Percentiles rank a stretch among this genome's conserved stretches.
phyloP scores from a whole-genome alignment of 1,140 invertebrate species.

The Drosophila carrolli region DNA sequence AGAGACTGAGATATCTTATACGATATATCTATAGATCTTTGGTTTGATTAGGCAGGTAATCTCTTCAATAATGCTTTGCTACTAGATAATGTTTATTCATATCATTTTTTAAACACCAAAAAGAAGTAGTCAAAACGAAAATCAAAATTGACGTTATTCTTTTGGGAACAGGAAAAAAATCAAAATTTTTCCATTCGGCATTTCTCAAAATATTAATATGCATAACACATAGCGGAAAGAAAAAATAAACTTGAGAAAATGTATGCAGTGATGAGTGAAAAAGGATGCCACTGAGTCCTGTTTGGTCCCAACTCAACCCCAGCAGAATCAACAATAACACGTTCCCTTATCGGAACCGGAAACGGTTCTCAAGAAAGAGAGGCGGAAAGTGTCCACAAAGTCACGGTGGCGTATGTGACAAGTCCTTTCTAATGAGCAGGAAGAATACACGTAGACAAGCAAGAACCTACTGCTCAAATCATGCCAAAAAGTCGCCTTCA shows the following conservation, averaged over 20 bases:
- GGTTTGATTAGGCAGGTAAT: too few relatives aligned
- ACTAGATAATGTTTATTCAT: background rate
- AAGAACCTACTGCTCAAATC: conserved; percentile 70
- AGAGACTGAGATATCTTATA: too few relatives aligned
- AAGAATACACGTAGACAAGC: conserved; percentile 24
- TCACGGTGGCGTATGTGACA: conserved; percentile 71
- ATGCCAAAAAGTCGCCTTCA: conserved; percentile 39
- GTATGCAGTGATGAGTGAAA: conserved; percentile 83
- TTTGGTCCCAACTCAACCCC: conserved; percentile 11
- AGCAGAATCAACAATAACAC: conserved; percentile 52
- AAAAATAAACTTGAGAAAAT: conserved; percentile 75
- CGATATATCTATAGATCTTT: too few relatives aligned
- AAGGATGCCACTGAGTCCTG: conserved; percentile 58
- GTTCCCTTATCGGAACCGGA: conserved; percentile 56
- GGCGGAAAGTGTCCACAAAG: conserved; percentile 36
- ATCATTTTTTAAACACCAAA: background rate
- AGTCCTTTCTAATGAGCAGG: conserved; percentile 75
- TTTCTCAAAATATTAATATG: conserved; percentile 67
- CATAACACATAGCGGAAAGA: conserved; percentile 71
- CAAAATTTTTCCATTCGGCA: conserved; percentile 8
- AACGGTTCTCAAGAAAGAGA: conserved; percentile 27
- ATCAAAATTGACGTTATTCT: background rate
- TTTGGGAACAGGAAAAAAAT: conserved; percentile 19
- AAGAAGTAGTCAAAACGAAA: background rate
- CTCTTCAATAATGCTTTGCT: background rate